phyloP scores from a whole-genome alignment of 2,113 vertebrate genomes.

The Apodemus sylvaticus region DNA sequence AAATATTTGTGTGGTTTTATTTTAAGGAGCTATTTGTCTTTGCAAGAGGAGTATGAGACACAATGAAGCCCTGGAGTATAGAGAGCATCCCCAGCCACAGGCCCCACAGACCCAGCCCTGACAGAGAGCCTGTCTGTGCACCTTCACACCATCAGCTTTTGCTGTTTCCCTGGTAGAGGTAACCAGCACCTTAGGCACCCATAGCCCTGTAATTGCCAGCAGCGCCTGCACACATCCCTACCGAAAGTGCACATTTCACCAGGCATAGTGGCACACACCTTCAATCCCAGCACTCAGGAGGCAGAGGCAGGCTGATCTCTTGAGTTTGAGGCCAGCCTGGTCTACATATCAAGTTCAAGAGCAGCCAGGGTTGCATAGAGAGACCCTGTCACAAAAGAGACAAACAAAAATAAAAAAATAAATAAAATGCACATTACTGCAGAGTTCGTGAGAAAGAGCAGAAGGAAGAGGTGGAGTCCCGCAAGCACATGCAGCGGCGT shows the following conservation, averaged over 20 bases:
- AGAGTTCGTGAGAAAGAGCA: constrained; percentile 88
- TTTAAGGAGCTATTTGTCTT: background rate
- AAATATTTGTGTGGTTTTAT: background rate
- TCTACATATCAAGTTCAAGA: background rate
- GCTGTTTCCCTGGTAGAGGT: background rate
- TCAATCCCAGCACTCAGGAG: background rate
- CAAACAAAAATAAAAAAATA: background rate
- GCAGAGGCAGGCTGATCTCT: background rate
- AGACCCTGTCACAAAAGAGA: background rate
- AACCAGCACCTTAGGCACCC: background rate
- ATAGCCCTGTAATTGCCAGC: background rate
- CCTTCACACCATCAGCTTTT: too few relatives aligned
- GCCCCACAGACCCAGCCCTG: accelerated
- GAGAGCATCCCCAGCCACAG: too few relatives aligned
- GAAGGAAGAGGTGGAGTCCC: constrained; percentile 83
- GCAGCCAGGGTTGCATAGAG: background rate
- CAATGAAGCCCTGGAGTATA: too few relatives aligned
- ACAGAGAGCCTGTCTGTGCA: too few relatives aligned
- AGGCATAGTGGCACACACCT: background rate
- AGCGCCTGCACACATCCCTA: background rate
- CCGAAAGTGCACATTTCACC: background rate
- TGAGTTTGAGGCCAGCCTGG: background rate
- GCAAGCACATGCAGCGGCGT: constrained; percentile 86
- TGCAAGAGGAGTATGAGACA: accelerated
- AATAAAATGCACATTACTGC: background rate